A percentile compares a stretch with the other conserved stretches of the same genome.
Conservation (phyloP, 2,797 vertebrate genomes). For the Moxostoma hubbsi region DNA sequence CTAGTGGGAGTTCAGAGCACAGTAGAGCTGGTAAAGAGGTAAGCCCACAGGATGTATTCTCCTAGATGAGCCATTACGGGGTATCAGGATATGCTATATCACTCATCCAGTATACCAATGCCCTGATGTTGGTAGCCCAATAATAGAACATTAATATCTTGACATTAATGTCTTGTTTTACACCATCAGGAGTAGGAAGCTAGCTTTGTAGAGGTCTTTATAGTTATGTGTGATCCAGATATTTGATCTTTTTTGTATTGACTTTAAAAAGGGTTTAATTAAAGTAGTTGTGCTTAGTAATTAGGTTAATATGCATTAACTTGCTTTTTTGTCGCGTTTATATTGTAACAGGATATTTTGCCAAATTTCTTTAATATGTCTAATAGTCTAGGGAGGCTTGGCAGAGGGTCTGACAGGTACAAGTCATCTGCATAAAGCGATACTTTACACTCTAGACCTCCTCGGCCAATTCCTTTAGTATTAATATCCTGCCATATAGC, state of each 20-base stretch:
- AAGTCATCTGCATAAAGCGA: too few species aligned
- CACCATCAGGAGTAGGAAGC: background rate
- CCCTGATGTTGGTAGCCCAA: slow-evolving; percentile 28
- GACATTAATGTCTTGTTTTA: background rate
- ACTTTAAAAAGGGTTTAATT: background rate
- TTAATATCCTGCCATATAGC: too few species aligned
- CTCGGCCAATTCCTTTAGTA: too few species aligned
- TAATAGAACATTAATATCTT: too few species aligned
- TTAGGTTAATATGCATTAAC: background rate
- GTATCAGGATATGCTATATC: background rate
- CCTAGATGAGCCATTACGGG: slow-evolving; percentile 8
- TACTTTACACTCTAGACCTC: too few species aligned
- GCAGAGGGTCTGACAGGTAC: too few species aligned
- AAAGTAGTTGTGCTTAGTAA: background rate
- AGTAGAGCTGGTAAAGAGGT: background rate
- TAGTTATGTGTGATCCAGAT: background rate
- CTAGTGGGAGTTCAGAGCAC: slow-evolving; percentile 26
- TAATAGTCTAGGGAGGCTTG: too few species aligned
- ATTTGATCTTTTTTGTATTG: background rate
- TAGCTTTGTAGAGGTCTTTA: background rate
- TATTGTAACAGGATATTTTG: background rate
- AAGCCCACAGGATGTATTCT: too few species aligned
- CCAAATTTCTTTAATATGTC: background rate
- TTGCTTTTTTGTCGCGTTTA: background rate
- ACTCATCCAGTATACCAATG: slow-evolving; percentile 2